phyloP scores from a whole-genome alignment of 2,888 invertebrate species.

The Patella depressa region DNA sequence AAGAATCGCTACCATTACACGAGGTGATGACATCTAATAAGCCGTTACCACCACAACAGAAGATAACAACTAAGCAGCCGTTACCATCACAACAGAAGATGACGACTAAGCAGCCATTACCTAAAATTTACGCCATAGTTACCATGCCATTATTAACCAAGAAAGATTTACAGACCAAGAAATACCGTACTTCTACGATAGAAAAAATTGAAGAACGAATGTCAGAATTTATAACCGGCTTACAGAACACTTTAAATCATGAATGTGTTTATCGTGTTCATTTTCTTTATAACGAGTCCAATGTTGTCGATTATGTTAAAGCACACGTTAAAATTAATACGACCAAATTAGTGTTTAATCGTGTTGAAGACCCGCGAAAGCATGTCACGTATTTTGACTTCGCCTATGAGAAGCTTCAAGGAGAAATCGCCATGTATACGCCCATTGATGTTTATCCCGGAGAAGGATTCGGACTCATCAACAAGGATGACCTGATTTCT shows the following conservation, averaged over 20 bases:
- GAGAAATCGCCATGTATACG: slow-evolving; percentile 17
- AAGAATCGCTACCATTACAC: too few relatives aligned
- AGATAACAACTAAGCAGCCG: too few relatives aligned
- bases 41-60: too few relatives aligned
- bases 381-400: not conserved
- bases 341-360: too few relatives aligned
- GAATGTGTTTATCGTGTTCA: slow-evolving; percentile 15
- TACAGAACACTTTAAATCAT: slow-evolving; percentile 14
- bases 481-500: not conserved
- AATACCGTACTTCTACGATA: too few relatives aligned
- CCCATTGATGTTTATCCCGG: slow-evolving; percentile 21
- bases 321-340: not conserved
- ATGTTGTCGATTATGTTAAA: not conserved
- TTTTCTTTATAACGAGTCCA: slow-evolving; percentile 11
- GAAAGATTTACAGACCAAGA: too few relatives aligned
- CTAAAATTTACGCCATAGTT: too few relatives aligned
- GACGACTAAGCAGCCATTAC: too few relatives aligned
- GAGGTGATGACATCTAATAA: too few relatives aligned
- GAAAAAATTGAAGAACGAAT: not conserved
- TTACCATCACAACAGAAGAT: too few relatives aligned
- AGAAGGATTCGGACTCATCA: slow-evolving; percentile 15
- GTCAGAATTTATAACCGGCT: slow-evolving; percentile 17
- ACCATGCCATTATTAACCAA: too few relatives aligned
- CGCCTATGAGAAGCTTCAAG: slow-evolving; percentile 10
- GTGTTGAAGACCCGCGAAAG: too few relatives aligned